Base-by-base conservation (phyloP, 1,140 invertebrate species). In the Drosophila suzukii region DNA sequence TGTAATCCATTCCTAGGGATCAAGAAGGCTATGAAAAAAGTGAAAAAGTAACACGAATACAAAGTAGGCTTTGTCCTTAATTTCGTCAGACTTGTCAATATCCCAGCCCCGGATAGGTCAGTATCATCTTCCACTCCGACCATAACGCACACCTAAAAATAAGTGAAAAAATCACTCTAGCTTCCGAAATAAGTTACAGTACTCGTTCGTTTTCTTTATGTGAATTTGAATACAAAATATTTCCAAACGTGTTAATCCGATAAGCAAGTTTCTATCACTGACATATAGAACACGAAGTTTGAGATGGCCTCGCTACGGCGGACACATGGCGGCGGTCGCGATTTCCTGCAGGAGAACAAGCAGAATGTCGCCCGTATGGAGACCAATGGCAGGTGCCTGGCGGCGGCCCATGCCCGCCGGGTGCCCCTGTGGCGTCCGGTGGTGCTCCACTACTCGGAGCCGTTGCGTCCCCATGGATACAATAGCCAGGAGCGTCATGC, bases 301-400 rank as follows among this genome's bases (percentile, higher is more conserved):
- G 47, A n/a, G 20, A 68, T 54, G 41, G 12, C 60, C 0, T 6
- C 30, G 0, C 27, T 68, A 5, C 60, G 61, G 1, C 65, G 65
- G 0, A 38, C 50, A 20, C 71, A 75, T 34, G 71, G 60, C 36
- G 51, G 24, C 3, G 73, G 71, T 38, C 74, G 74, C 4, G 74
- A 76, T 44, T 76, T 76, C 34, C 51, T 76, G 11, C 50, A 41
- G 27, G 74, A 77, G 36, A 77, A 77, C 39, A 76, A 77, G 43
- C 38, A 17, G 10, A 75, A 53, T 0, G 57, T 70, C 0, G 27
- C 74, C 8, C n/a, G 36, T 2, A 71, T 59, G 56, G 74, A 70
- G 34, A 13, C 41, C 34, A 70, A 77, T 24, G 36, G 34, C 0
- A 39, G 75, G 3, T 30, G 57, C 24, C 6, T 44, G 8, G 44